Conservation (phyloP, 1,140 invertebrate species). For the Drosophila insularis region DNA sequence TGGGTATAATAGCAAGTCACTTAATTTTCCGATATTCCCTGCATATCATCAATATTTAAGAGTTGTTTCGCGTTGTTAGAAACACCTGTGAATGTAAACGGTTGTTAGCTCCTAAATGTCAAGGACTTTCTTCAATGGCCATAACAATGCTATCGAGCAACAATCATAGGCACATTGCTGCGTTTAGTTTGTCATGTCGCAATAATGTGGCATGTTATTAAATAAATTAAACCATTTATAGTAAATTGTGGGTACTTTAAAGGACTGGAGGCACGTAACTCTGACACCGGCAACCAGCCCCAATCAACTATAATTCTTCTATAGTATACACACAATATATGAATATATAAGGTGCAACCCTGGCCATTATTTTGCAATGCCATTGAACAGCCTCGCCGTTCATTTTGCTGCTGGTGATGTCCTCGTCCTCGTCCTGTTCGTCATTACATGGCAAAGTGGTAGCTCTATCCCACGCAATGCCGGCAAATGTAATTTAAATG, state of each 20-base stretch:
- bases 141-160: constrained; percentile 25
- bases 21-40: neutral
- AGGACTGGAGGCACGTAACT: constrained; percentile 20
- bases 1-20: neutral
- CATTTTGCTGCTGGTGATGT: constrained; percentile 6
- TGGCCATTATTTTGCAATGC: constrained; percentile 21
- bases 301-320: constrained; percentile 1
- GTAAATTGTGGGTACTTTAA: constrained; percentile 44
- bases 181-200: constrained; percentile 15
- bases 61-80: constrained; percentile 27
- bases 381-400: constrained; percentile 14
- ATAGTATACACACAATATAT: constrained; percentile 6
- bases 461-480: constrained; percentile 64
- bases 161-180: constrained; percentile 46
- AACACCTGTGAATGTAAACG: constrained; percentile 23
- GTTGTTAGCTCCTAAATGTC: constrained; percentile 48
- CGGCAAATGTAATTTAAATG: constrained; percentile 75
- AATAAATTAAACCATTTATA: constrained; percentile 67
- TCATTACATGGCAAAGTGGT: constrained; percentile 39
- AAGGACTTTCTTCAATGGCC: constrained; percentile 42
- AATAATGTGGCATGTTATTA: constrained; percentile 68
- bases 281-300: neutral
- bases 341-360: constrained; percentile 10
- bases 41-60: neutral
- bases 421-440: constrained; percentile 34